phyloP scores from a whole-genome alignment of 2,113 vertebrate species.

The Tauraco erythrolophus region DNA sequence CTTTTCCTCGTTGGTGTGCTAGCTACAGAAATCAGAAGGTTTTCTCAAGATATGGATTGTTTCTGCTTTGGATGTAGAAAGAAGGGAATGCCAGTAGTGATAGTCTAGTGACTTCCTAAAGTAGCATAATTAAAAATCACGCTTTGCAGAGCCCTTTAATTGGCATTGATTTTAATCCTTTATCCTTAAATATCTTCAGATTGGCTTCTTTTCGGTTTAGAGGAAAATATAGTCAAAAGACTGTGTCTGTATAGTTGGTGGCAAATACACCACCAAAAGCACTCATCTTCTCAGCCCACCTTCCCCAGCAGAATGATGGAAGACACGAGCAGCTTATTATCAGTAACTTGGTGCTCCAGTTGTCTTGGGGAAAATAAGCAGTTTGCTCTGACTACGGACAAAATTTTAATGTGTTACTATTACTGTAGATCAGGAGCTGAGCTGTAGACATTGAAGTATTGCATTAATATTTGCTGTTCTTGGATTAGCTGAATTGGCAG shows the following conservation, averaged over 20 bases:
- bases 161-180: not conserved
- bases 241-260: not conserved
- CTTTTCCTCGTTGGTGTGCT: not conserved
- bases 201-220: not conserved
- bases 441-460: conserved; percentile 54
- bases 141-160: not conserved
- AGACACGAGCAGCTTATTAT: not conserved
- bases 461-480: conserved; percentile 50
- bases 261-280: not conserved
- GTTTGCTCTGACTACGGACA: not conserved
- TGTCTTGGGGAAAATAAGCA: conserved; percentile 24
- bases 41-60: not conserved
- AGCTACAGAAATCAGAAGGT: not conserved
- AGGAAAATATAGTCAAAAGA: not conserved
- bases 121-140: conserved; percentile 15
- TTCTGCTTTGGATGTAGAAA: not conserved
- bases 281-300: not conserved
- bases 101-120: not conserved
- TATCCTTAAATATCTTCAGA: not conserved
- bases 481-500: conserved; percentile 45
- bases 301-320: conserved; percentile 20
- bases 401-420: conserved; percentile 41
- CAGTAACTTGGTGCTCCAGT: conserved; percentile 21
- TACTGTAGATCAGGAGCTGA: not conserved
- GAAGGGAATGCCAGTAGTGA: not conserved